Percentiles rank a stretch among this genome's conserved stretches.
Evolutionary conservation across 2,113 vertebrate genomes (phyloP).

Genomic region (Orthonyx spaldingii): DNA sequence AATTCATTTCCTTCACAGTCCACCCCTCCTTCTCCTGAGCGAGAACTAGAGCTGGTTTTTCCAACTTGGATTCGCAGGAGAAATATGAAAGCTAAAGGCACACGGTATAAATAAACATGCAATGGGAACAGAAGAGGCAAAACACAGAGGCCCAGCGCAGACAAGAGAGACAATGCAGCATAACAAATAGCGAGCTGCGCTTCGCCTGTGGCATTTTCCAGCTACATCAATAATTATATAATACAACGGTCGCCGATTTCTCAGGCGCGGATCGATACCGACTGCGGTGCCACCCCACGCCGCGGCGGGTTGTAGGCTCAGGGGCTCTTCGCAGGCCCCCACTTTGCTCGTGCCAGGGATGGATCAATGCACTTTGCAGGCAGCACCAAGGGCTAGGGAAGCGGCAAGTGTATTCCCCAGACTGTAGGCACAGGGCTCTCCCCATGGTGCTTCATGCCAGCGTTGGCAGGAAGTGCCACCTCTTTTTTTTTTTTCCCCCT

Average conservation of each 20-base stretch:
- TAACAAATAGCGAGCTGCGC: constrained; percentile 72
- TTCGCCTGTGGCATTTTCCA: constrained; percentile 75
- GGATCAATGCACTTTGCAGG: background rate
- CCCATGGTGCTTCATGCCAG: accelerated
- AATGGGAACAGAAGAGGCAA: constrained; percentile 71
- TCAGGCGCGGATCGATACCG: constrained; percentile 53
- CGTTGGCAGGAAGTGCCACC: accelerated
- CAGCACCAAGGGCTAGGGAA: background rate
- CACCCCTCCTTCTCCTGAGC: constrained; percentile 29
- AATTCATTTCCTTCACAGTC: constrained; percentile 60
- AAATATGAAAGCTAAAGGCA: constrained; percentile 77
- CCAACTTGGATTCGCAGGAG: constrained; percentile 71
- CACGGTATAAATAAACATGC: constrained; percentile 78
- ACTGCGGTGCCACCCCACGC: constrained; percentile 32
- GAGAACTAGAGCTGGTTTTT: constrained; percentile 62
- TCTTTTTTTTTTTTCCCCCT: accelerated
- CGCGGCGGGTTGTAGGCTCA: background rate
- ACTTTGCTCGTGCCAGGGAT: background rate
- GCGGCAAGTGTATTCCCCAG: background rate
- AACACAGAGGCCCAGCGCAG: constrained; percentile 57
- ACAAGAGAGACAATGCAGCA: constrained; percentile 73
- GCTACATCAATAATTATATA: constrained; percentile 80
- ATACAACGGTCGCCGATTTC: constrained; percentile 69
- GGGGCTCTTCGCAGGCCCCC: background rate
- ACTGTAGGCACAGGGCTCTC: background rate